These are phyloP conservation scores for Dasyprocta punctata DNA, from an alignment of 2,113 vertebrate species.

Conservation along the genomic window DNA sequence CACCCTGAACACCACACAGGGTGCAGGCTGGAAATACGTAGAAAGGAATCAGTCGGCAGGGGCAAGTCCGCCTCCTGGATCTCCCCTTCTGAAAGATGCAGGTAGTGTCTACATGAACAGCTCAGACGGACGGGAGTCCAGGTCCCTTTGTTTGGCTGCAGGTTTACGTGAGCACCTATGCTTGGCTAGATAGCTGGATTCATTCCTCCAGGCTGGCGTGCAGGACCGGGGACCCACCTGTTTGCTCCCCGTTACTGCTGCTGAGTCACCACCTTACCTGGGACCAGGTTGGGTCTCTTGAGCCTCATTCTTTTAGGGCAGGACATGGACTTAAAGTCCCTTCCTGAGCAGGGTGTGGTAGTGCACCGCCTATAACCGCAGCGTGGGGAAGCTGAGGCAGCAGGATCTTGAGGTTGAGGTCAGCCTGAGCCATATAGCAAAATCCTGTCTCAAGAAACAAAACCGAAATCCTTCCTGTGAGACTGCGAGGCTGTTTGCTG, in stretches of 20 bases:
- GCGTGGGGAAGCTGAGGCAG: neutral
- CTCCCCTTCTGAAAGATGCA: neutral
- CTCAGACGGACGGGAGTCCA: neutral
- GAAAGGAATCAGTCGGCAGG: rapidly evolving
- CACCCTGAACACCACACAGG: neutral
- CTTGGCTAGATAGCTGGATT: neutral
- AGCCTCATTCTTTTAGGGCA: neutral
- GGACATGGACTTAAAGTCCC: neutral
- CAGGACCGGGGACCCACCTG: neutral
- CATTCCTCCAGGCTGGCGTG: neutral
- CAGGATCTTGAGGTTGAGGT: no score
- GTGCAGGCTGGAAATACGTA: neutral
- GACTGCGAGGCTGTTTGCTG: neutral
- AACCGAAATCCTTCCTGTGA: neutral
- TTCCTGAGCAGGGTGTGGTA: neutral
- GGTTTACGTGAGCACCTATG: neutral
- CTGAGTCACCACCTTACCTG: neutral
- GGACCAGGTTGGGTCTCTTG: neutral
- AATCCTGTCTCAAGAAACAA: neutral
- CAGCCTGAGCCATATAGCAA: neutral
- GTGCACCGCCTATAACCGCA: neutral
- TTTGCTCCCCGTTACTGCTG: neutral
- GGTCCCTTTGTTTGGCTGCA: neutral
- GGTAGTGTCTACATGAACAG: neutral
- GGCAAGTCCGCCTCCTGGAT: rapidly evolving